Evolutionary conservation across 2,888 invertebrate genomes (phyloP), one percentile per base, ranked within the genome.

Genomic region (Apamea anceps): DNA sequence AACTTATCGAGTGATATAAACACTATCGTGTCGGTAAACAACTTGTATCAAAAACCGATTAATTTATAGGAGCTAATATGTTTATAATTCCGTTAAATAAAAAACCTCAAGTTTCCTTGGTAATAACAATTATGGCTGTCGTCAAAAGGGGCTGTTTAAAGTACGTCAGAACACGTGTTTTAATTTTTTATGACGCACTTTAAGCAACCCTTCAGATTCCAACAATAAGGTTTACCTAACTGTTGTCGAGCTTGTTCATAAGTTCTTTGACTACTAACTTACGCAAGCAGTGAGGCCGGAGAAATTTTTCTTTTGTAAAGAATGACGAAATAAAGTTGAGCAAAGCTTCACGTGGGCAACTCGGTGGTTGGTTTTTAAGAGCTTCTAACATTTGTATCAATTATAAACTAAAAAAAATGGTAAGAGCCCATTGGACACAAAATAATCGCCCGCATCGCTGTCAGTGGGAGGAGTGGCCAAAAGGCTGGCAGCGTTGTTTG

Each of bases 31-130:
- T 57, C 68, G 63, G 28, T 25, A 57, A 45, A 80, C 25, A n/a
- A 60, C 15, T 71, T 45, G n/a, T 60, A 63, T 65, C 6, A 42
- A 65, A 63, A 32, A 8, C 37, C 15, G 18, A 54, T 63, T 42
- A 48, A 48, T n/a, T 57, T n/a, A 51, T n/a, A 66, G 75, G 37
- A 60, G 62, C 42, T 25, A 4, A 42, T 63, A 42, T 75, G 72
- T 57, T 21, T 57, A 75, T 60, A 8, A 21, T 68, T 63, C 7
- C 18, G 66, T 15, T 3, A 7, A 51, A 51, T 62, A 32, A 48
- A 32, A 60, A 60, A 48, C 12, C 28, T 12, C 12, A 0, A 48
- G 13, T 37, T 25, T 21, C 8, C 15, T 28, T 62, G 62, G 62
- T 28, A 18, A 28, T 51, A 63, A 21, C 45, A 48, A 15, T 71